Percentiles rank a stretch among this genome's conserved stretches.
phyloP scores from a whole-genome alignment of 2,888 invertebrate species.

The Neuroscelio doddi region DNA sequence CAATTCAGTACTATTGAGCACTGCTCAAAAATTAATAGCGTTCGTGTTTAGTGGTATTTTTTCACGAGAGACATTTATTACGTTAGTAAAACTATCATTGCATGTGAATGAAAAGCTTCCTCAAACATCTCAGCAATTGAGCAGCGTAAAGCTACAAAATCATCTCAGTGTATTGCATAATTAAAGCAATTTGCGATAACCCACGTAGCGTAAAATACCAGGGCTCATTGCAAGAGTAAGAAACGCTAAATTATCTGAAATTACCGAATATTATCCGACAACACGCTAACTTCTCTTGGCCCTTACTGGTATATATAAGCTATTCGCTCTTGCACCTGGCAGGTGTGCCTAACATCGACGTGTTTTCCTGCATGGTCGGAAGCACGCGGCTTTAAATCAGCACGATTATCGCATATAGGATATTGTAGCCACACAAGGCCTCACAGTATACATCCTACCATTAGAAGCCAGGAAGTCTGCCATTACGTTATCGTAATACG shows the following conservation, averaged over 20 bases:
- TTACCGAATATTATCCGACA: slow-evolving; percentile 62
- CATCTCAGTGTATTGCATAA: slow-evolving; percentile 18
- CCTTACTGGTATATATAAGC: slow-evolving; percentile 6
- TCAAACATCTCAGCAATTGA: slow-evolving; percentile 22
- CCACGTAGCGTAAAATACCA: slow-evolving; percentile 48
- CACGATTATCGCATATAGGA: slow-evolving; percentile 65
- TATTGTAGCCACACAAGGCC: slow-evolving; percentile 54
- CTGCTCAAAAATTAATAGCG: no score
- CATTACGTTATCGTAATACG: slow-evolving; percentile 61
- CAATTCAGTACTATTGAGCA: neutral
- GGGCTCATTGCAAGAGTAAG: slow-evolving; percentile 48
- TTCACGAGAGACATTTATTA: no score
- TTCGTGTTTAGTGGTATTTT: no score
- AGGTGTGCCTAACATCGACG: slow-evolving; percentile 61
- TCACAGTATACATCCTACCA: slow-evolving; percentile 49
- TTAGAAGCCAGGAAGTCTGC: slow-evolving; percentile 61
- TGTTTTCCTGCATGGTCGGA: slow-evolving; percentile 65
- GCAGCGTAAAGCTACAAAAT: slow-evolving; percentile 10
- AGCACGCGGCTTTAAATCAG: slow-evolving; percentile 64
- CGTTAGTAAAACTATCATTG: no score
- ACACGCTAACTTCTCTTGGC: slow-evolving; percentile 57
- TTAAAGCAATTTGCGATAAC: slow-evolving; percentile 39
- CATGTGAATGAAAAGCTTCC: no score
- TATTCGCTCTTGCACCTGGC: slow-evolving; percentile 43
- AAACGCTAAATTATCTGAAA: slow-evolving; percentile 62